Conservation (phyloP, 1,140 invertebrate species). For the Sminthurides bifidus region DNA sequence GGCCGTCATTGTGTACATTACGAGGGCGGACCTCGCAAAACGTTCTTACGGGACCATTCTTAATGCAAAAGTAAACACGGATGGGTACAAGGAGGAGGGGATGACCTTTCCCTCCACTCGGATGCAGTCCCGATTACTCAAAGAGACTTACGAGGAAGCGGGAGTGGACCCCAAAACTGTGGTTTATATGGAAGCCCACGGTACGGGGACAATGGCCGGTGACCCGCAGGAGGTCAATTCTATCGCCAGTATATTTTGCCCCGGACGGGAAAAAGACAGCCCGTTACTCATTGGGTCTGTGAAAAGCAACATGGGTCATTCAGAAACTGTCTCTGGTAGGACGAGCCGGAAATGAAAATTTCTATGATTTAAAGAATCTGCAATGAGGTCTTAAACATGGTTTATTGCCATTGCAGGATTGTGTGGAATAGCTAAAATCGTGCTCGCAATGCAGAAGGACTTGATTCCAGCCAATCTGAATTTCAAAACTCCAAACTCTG, state of each 20-base stretch:
- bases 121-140: constrained; percentile 74
- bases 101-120: constrained; percentile 82
- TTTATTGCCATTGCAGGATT: background rate
- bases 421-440: background rate
- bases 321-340: too few species aligned
- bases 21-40: constrained; percentile 58
- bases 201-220: constrained; percentile 45
- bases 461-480: background rate
- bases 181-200: constrained; percentile 86
- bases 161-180: constrained; percentile 69
- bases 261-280: constrained; percentile 36
- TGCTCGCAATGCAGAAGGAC: background rate
- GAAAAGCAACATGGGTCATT: background rate
- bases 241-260: constrained; percentile 66
- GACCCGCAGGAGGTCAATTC: constrained; percentile 38
- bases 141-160: constrained; percentile 72
- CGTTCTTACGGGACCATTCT: constrained; percentile 76
- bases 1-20: constrained; percentile 64
- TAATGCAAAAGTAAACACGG: constrained; percentile 75
- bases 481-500: background rate
- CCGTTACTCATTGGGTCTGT: constrained; percentile 70
- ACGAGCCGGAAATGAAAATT: too few species aligned
- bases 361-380: background rate
- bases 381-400: background rate
- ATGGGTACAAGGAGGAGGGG: constrained; percentile 73